Evolutionary conservation across 35 echinoderm and acorn worm genomes (phyloP), one percentile per base, ranked within the genome.

Genomic region (Heliocidaris erythrogramma): DNA sequence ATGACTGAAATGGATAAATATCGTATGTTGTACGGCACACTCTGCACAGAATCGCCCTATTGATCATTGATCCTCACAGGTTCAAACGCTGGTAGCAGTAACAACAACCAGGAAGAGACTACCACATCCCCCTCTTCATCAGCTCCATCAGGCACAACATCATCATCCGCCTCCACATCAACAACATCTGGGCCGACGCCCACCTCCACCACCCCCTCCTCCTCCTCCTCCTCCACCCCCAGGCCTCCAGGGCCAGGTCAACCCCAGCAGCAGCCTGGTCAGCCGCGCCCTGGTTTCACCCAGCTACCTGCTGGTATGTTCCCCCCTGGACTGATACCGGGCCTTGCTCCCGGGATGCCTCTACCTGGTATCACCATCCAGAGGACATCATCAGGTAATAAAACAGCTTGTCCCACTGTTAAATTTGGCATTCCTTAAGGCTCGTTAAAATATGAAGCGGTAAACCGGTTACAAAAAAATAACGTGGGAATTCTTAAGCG

Each of bases 241-340:
- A n/a, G 14, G 1, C 32, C 30, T 21, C 13, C 88, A 53, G 89
- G 49, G 30, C 27, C 48, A 30, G 4, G 17, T 31, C 88, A 85
- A 53, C 94, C 17, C 30, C 60, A 91, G 35, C 56, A 85, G 30
- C 95, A 59, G 27, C 48, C 85, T n/a, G 60, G 50, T 48, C 93
- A 94, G 18, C 94, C 88, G 50, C 0, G n/a, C 4, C 84, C 60
- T 84, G 60, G 60, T 21, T 52, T 92, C 30, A 59, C 91, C 91
- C 91, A 32, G 31, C 30, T 92, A 3, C 87, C 87, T 16, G 87
- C 87, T 6, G 47, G 87, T 31, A 89, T 89, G 87, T 52, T 92
- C 11, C 91, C 91, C 91, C 91, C 91, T 52, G 91, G 91, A 24
- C 49, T 92, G 91, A 92, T 92, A 92, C 91, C 91, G 7, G 91